phyloP scores from a whole-genome alignment of 2,888 invertebrate genomes.

The Timema cristinae region DNA sequence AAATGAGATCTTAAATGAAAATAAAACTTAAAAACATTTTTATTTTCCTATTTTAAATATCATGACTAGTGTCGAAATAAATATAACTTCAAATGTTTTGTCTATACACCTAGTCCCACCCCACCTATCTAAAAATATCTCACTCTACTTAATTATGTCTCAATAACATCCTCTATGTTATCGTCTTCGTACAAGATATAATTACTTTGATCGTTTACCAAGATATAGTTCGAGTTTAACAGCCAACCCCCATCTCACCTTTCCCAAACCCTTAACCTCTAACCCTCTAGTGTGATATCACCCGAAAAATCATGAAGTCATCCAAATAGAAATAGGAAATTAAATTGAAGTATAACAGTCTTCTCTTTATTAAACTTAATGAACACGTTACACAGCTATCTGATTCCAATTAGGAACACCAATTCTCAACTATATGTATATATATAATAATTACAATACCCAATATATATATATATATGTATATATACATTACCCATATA shows the following conservation, averaged over 20 bases:
- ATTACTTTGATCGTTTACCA: slow-evolving; percentile 10
- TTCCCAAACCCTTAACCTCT: background rate
- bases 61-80: too few species aligned
- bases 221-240: background rate
- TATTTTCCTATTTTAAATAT: too few species aligned
- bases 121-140: too few species aligned
- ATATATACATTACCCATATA: background rate
- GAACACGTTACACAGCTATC: background rate
- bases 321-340: slow-evolving; percentile 14
- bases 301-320: background rate
- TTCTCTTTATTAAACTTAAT: background rate
- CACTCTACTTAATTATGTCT: too few species aligned
- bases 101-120: too few species aligned
- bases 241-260: background rate
- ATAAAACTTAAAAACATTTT: too few species aligned
- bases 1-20: too few species aligned
- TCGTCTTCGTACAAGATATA: background rate
- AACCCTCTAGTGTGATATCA: background rate
- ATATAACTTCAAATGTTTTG: too few species aligned
- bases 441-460: background rate
- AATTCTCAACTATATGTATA: background rate
- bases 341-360: background rate
- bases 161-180: too few species aligned
- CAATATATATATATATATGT: background rate
- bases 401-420: background rate